Conservation (phyloP, 1,140 invertebrate genomes). For the Polypedilum vanderplanki region DNA sequence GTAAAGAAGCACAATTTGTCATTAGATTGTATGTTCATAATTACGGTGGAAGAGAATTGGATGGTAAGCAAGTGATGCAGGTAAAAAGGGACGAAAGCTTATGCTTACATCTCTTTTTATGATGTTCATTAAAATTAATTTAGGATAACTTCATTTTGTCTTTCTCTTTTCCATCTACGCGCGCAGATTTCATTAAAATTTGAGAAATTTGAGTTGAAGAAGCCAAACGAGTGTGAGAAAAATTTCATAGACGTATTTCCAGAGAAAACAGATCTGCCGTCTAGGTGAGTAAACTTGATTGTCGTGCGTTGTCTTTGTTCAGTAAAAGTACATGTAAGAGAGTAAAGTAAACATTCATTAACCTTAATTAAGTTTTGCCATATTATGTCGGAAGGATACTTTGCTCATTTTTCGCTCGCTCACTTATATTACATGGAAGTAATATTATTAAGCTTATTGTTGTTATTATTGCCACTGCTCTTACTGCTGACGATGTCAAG, state of each 20-base stretch:
- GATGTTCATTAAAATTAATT: neutral
- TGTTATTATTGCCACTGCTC: too few relatives aligned
- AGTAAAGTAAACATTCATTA: slow-evolving; percentile 24
- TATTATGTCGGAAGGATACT: neutral
- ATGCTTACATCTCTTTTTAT: too few relatives aligned
- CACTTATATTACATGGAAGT: too few relatives aligned
- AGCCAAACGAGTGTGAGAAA: slow-evolving; percentile 74
- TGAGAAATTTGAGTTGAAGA: slow-evolving; percentile 56
- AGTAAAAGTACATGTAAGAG: neutral
- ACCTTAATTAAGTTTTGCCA: slow-evolving; percentile 22
- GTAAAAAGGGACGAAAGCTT: neutral
- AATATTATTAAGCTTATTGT: too few relatives aligned
- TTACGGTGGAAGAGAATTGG: slow-evolving; percentile 57
- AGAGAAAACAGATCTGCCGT: slow-evolving; percentile 55
- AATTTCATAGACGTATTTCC: slow-evolving; percentile 76
- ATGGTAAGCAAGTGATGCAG: slow-evolving; percentile 50
- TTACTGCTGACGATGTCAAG: too few relatives aligned
- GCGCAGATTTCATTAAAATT: slow-evolving; percentile 67
- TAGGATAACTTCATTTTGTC: neutral
- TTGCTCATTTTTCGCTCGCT: too few relatives aligned
- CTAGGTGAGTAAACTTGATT: slow-evolving; percentile 38
- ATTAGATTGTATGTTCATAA: slow-evolving; percentile 75
- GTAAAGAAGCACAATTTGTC: slow-evolving; percentile 44
- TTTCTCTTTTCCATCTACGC: slow-evolving; percentile 30
- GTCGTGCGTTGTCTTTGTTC: too few relatives aligned